Conservation (phyloP, 1,140 invertebrate genomes). For the Drosophila hydei region DNA sequence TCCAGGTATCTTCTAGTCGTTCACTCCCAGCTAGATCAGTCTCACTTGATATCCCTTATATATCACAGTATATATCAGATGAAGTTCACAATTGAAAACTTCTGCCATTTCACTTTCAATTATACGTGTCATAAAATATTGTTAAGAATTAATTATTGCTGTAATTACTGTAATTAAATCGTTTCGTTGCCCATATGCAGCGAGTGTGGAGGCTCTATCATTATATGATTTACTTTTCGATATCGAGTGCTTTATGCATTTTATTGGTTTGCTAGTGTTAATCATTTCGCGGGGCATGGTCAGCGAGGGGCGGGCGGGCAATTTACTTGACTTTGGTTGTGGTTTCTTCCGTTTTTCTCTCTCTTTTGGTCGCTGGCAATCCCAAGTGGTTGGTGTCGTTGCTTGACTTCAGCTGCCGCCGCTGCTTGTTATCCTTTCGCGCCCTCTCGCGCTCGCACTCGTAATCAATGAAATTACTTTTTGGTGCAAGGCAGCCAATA, state of each 20-base stretch:
- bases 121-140: background rate
- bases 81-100: too few relatives aligned
- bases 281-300: slow-evolving; percentile 2
- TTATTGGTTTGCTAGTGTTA: slow-evolving; percentile 51
- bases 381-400: slow-evolving; percentile 64
- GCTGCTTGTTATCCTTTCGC: slow-evolving; percentile 65
- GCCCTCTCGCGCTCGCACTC: slow-evolving; percentile 26
- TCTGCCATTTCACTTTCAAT: too few relatives aligned
- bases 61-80: too few relatives aligned
- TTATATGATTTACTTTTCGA: slow-evolving; percentile 47
- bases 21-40: too few relatives aligned
- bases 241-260: slow-evolving; percentile 49
- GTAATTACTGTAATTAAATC: background rate
- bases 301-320: background rate
- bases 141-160: background rate
- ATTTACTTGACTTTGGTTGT: slow-evolving; percentile 14
- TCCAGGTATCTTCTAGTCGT: too few relatives aligned
- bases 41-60: too few relatives aligned
- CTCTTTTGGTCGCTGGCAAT: slow-evolving; percentile 27
- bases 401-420: slow-evolving; percentile 39
- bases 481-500: slow-evolving; percentile 73
- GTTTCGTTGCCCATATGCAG: too few relatives aligned
- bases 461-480: slow-evolving; percentile 82
- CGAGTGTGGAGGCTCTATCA: slow-evolving; percentile 28
- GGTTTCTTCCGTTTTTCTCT: too few relatives aligned